phyloP scores from a whole-genome alignment of 2,797 vertebrate genomes.

The Microcaecilia unicolor region DNA sequence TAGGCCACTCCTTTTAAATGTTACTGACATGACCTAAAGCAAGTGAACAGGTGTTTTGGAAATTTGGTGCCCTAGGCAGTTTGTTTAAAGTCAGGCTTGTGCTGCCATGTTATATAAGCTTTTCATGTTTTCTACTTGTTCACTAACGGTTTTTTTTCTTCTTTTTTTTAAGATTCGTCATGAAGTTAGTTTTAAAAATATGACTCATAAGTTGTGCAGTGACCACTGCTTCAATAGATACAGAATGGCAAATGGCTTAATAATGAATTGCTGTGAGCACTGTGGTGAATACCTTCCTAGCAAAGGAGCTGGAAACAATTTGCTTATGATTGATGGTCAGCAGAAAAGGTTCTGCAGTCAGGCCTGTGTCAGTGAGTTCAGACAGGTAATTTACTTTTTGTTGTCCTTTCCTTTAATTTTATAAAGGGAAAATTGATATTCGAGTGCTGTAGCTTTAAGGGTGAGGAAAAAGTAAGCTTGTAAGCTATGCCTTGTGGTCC shows the following conservation, averaged over 20 bases:
- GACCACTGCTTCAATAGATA: constrained; percentile 95
- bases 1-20: too few species aligned
- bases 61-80: too few species aligned
- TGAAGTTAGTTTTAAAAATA: constrained; percentile 98
- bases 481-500: too few species aligned
- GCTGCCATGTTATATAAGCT: too few species aligned
- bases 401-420: constrained; percentile 8
- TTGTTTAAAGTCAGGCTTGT: too few species aligned
- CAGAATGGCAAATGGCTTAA: constrained; percentile 90
- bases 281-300: constrained; percentile 94
- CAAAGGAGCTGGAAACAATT: constrained; percentile 87
- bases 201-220: constrained; percentile 97
- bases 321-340: constrained; percentile 87
- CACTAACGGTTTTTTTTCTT: neutral
- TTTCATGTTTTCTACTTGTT: too few species aligned
- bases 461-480: too few species aligned
- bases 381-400: constrained; percentile 69
- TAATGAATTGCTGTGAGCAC: constrained; percentile 98
- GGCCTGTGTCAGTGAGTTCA: constrained; percentile 92
- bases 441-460: too few species aligned
- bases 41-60: too few species aligned
- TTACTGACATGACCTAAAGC: too few species aligned
- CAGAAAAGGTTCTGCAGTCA: constrained; percentile 97
- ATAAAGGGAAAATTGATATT: neutral
- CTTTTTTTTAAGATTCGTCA: constrained; percentile 80